phyloP scores from a whole-genome alignment of 2,113 vertebrate species.

The Tor tambroides region DNA sequence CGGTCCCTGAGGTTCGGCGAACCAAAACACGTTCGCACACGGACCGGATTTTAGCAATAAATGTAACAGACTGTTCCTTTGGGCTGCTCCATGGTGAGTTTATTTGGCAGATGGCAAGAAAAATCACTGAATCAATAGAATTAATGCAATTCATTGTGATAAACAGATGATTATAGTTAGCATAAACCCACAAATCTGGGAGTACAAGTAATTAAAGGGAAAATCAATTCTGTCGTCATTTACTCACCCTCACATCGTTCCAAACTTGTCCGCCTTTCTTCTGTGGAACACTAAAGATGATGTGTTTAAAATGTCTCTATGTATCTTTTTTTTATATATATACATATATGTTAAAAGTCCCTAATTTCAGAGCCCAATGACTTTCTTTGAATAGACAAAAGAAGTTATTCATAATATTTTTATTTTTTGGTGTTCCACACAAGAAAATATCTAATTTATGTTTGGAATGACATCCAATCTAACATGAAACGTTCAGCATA shows the following conservation, averaged over 20 bases:
- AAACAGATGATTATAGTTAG: slow-evolving; percentile 45
- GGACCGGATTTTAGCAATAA: slow-evolving; percentile 68
- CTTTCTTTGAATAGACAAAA: too few species aligned
- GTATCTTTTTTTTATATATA: too few species aligned
- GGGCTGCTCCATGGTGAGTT: slow-evolving; percentile 46
- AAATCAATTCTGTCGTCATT: not conserved
- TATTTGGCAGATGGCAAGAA: slow-evolving; percentile 58
- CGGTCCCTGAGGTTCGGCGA: slow-evolving; percentile 83
- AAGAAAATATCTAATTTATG: too few species aligned
- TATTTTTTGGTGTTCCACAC: too few species aligned
- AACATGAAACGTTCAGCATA: too few species aligned
- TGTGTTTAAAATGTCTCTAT: too few species aligned
- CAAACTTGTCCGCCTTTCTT: not conserved
- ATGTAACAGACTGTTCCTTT: slow-evolving; percentile 66
- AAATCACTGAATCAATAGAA: slow-evolving; percentile 47
- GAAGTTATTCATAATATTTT: too few species aligned
- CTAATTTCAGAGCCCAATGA: too few species aligned
- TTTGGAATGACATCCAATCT: too few species aligned
- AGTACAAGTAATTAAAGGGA: not conserved
- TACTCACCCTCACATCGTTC: not conserved
- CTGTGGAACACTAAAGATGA: not conserved
- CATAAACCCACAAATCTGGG: slow-evolving; percentile 11
- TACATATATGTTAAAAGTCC: too few species aligned
- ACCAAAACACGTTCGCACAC: slow-evolving; percentile 70
- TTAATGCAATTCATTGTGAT: slow-evolving; percentile 51